phyloP scores from a whole-genome alignment of 2,113 vertebrate species.

The Machaerirhynchus nigripectus region DNA sequence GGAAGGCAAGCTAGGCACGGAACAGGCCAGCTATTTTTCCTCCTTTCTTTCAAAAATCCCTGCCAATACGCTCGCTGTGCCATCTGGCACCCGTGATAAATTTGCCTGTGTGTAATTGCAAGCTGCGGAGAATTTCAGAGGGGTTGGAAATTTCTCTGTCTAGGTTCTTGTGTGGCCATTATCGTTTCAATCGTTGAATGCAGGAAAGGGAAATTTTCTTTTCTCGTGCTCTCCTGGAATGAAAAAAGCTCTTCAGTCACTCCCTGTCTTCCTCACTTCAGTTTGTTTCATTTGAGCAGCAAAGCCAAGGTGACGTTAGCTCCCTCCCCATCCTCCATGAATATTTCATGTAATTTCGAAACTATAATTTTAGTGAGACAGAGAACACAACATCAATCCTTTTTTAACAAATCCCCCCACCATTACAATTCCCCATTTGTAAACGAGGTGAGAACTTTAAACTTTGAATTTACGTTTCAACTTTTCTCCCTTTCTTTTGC shows the following conservation, averaged over 20 bases:
- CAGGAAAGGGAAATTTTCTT: slow-evolving; percentile 25
- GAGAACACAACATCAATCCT: slow-evolving; percentile 14
- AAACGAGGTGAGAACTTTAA: slow-evolving; percentile 13
- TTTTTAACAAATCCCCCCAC: slow-evolving; percentile 22
- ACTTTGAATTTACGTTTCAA: slow-evolving; percentile 3
- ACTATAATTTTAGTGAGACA: slow-evolving; percentile 15
- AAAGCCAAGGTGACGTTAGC: slow-evolving; percentile 17
- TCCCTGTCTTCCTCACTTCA: not conserved
- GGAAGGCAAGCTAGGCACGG: not conserved
- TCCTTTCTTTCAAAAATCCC: slow-evolving; percentile 43
- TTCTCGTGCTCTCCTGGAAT: not conserved
- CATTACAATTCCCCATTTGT: not conserved
- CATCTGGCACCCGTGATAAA: slow-evolving; percentile 61
- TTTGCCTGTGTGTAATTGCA: slow-evolving; percentile 54
- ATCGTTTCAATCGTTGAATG: slow-evolving; percentile 32
- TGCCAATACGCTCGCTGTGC: slow-evolving; percentile 53
- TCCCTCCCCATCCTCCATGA: slow-evolving; percentile 5
- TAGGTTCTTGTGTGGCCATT: slow-evolving; percentile 42
- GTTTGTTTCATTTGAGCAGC: not conserved
- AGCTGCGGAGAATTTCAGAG: slow-evolving; percentile 60
- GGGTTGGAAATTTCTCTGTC: slow-evolving; percentile 56
- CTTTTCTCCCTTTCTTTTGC: not conserved
- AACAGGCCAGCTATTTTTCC: slow-evolving; percentile 48
- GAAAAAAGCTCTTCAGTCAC: not conserved
- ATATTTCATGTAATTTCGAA: slow-evolving; percentile 60